Base-by-base conservation (phyloP, 2,888 invertebrate species). In the Campopleginae sp. region DNA sequence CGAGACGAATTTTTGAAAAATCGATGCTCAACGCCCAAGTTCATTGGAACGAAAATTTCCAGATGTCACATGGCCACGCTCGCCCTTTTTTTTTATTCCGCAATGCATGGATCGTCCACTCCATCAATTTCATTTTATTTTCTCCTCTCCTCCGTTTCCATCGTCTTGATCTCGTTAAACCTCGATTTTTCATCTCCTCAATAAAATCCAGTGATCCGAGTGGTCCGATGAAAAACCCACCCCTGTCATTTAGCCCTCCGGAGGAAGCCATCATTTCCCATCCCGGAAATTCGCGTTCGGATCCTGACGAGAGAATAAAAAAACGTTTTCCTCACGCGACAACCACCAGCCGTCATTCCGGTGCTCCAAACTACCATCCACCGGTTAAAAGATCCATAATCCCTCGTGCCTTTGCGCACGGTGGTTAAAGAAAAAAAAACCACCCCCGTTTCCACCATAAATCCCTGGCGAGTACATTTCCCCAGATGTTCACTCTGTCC, bases 11-110 rank as follows among this genome's bases (percentile, higher is more conserved):
- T 68, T 68, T 77, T 72, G 61, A 66, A 23, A n/a, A 46, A 68
- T 48, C 66, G 75, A 70, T 54, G 66, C 70, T 46, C 66, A 81
- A 17, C 14, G 33, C 74, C 42, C 3, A 5, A 58, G 58, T 27
- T 58, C 14, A 58, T 38, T 72, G 51, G 77, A 70, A 66, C 77
- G 81, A 86, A 90, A 88, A 88, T 88, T 90, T 86, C 86, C 89
- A 89, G 89, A 90, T 90, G 90, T 86, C 89, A 86, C 87, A 85
- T 86, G 88, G 85, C 75, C 74, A 58, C 44, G 71, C 42, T 46
- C 58, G 10, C 58, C 68, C 78, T n/a, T 7, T 48, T n/a, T 7
- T 48, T 63, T 79, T 75, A 51, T 63, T 58, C 68, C 31, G 46
- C 48, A 38, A 65, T 44, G 54, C 70, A 31, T 46, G 54, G 74